Conservation (phyloP, 2,113 vertebrate genomes). For the Notarius lentiginosus region DNA sequence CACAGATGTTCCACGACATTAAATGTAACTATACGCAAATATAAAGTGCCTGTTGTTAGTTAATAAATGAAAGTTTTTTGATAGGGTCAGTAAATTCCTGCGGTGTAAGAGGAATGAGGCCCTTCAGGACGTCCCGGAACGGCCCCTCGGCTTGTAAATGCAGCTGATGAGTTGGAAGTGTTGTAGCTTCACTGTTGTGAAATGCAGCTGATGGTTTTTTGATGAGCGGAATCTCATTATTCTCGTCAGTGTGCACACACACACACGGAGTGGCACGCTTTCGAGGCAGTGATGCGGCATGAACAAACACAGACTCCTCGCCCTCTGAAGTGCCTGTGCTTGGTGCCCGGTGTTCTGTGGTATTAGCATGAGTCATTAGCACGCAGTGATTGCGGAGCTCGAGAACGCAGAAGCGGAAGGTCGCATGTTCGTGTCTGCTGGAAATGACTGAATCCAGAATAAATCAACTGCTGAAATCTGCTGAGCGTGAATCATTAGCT, state of each 20-base stretch:
- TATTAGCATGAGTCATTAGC: constrained; percentile 27
- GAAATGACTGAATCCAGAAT: constrained; percentile 15
- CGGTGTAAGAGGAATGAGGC: not conserved
- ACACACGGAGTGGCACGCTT: too few relatives aligned
- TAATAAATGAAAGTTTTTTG: too few relatives aligned
- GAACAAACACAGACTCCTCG: not conserved
- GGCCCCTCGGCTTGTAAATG: too few relatives aligned
- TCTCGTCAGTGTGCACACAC: too few relatives aligned
- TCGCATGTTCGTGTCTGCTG: not conserved
- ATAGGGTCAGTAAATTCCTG: too few relatives aligned
- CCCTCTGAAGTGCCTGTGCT: not conserved
- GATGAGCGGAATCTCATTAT: not conserved
- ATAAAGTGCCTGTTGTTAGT: too few relatives aligned
- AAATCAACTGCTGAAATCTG: constrained; percentile 16
- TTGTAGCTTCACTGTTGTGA: not conserved
- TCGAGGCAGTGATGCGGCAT: too few relatives aligned
- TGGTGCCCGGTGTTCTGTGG: not conserved
- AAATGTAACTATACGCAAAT: too few relatives aligned
- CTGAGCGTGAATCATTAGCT: not conserved
- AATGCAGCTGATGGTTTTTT: not conserved
- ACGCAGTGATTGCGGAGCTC: not conserved
- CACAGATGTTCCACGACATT: too few relatives aligned
- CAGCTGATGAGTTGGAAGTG: not conserved
- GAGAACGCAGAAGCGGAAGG: not conserved
- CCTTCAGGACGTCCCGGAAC: not conserved